Conservation (phyloP, 2,888 invertebrate genomes). For the Hetaerina titia region DNA sequence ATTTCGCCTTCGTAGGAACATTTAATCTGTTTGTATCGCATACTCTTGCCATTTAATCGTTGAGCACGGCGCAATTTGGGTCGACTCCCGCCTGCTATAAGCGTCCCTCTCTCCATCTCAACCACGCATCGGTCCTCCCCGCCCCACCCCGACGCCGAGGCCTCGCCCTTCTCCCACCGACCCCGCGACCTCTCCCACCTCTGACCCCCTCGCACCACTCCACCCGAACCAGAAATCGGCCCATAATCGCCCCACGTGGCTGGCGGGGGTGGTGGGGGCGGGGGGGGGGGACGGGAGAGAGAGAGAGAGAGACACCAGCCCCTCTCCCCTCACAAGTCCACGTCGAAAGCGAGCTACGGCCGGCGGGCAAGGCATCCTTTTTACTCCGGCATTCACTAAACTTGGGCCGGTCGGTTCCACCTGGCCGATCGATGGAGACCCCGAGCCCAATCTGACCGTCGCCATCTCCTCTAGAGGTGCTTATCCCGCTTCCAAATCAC, state of each 20-base stretch:
- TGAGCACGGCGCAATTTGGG: too few species aligned
- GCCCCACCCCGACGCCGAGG: too few species aligned
- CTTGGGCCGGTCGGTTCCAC: conserved; percentile 36
- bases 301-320: neutral
- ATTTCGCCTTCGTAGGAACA: too few species aligned
- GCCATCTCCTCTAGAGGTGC: conserved; percentile 57
- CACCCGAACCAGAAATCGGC: neutral
- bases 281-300: neutral
- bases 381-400: conserved; percentile 60
- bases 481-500: conserved; percentile 59
- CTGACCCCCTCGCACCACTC: neutral
- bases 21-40: too few species aligned
- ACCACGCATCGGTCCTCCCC: too few species aligned
- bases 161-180: neutral
- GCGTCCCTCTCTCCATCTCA: too few species aligned
- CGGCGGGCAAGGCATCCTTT: conserved; percentile 41
- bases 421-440: conserved; percentile 64
- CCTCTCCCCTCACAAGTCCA: neutral
- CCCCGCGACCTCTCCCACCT: neutral
- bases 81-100: too few species aligned
- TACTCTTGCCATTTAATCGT: too few species aligned
- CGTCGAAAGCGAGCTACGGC: neutral
- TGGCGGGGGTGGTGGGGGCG: neutral
- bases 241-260: conserved; percentile 1
- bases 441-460: conserved; percentile 57